Evolutionary conservation across 1,140 invertebrate genomes (phyloP).

Genomic region (Drosophila gunungcola): DNA sequence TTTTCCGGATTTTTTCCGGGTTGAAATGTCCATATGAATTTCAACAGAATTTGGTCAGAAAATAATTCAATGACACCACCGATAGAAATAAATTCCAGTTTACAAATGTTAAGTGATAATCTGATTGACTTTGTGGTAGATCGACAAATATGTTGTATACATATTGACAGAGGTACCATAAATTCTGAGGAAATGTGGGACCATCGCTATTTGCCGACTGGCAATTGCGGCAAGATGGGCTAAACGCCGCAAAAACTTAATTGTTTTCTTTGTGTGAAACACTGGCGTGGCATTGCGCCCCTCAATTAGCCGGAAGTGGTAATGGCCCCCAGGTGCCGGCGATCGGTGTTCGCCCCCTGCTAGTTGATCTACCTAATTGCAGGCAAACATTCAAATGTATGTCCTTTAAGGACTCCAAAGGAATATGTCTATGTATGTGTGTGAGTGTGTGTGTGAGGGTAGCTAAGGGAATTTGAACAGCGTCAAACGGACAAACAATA

Average conservation of each 20-base stretch:
- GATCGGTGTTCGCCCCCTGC: constrained; percentile 24
- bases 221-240: constrained; percentile 19
- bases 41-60: no score
- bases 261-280: constrained; percentile 28
- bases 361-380: constrained; percentile 41
- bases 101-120: no score
- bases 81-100: no score
- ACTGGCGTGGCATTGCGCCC: constrained; percentile 17
- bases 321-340: constrained; percentile 31
- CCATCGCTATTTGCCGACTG: neutral
- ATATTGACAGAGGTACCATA: neutral
- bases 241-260: constrained; percentile 34
- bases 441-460: constrained; percentile 8
- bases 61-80: no score
- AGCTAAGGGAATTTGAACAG: constrained; percentile 41
- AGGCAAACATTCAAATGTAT: constrained; percentile 45
- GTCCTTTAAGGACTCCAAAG: constrained; percentile 38
- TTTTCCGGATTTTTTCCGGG: no score
- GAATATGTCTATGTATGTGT: neutral
- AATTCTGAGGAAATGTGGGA: neutral
- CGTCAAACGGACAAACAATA: constrained; percentile 29
- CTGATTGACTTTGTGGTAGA: no score
- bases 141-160: no score
- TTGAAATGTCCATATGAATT: no score
- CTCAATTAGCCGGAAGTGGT: constrained; percentile 45